Conservation (phyloP, 37 sponge, comb jelly and placozoan species). For the Dysidea cf. avara region DNA sequence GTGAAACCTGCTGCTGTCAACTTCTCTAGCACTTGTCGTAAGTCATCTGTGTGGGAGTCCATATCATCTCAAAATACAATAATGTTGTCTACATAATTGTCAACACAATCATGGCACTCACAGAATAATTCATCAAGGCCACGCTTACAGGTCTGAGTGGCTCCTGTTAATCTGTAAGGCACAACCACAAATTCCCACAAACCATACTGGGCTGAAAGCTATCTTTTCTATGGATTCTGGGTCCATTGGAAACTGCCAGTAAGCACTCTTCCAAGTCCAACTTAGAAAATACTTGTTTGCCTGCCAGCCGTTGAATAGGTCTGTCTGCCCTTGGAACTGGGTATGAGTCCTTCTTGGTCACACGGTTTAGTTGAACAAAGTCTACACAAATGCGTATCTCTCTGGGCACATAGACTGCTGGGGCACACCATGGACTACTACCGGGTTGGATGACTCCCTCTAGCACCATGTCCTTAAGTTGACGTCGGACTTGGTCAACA, state of each 20-base stretch:
- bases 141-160: too few species aligned
- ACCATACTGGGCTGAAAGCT: conserved; percentile 9
- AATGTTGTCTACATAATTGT: too few species aligned
- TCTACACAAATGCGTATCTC: too few species aligned
- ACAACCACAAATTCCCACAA: too few species aligned
- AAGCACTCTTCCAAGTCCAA: neutral
- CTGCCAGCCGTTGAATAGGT: too few species aligned
- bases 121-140: neutral
- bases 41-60: neutral
- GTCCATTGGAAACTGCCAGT: conserved; percentile 3
- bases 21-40: neutral
- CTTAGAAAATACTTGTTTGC: neutral
- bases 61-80: neutral
- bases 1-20: conserved; percentile 4
- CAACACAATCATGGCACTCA: too few species aligned
- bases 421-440: conserved; percentile 4
- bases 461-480: neutral
- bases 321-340: too few species aligned
- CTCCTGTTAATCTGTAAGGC: too few species aligned
- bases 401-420: too few species aligned
- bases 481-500: neutral
- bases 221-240: neutral
- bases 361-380: too few species aligned
- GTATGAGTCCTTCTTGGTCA: too few species aligned
- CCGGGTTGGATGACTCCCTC: neutral